A percentile compares a stretch with the other conserved stretches of the same genome.
These are phyloP conservation scores for Eustalomyia histrio DNA, from an alignment of 2,888 invertebrate species.

Conservation along the genomic window DNA sequence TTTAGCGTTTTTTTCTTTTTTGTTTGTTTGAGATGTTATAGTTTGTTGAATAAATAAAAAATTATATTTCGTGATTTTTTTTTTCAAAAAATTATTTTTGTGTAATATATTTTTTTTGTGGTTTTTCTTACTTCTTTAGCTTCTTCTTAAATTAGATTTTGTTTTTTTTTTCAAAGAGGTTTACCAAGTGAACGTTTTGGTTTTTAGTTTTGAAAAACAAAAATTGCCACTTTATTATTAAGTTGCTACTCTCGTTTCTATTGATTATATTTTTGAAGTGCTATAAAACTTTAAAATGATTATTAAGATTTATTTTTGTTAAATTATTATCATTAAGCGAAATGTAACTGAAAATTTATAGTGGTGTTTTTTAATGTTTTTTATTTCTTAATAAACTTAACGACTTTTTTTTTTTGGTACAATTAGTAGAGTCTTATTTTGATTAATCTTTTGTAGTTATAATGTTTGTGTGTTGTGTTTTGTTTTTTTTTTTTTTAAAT, in stretches of 20 bases:
- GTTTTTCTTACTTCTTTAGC: not conserved
- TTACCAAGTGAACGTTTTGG: slow-evolving; percentile 46
- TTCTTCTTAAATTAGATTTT: slow-evolving; percentile 46
- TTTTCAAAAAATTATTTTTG: not conserved
- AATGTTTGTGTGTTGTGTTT: no score
- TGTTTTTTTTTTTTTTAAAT: not conserved
- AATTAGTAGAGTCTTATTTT: not conserved
- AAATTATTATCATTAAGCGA: not conserved
- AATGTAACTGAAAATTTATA: not conserved
- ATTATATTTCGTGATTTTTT: slow-evolving; percentile 5
- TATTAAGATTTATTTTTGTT: not conserved
- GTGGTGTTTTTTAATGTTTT: not conserved
- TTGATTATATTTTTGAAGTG: slow-evolving; percentile 22
- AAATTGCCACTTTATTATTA: slow-evolving; percentile 31
- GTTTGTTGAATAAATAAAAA: not conserved
- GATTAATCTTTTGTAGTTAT: no score
- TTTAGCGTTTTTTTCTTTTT: not conserved
- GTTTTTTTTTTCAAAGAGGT: slow-evolving; percentile 24
- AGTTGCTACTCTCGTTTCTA: slow-evolving; percentile 33
- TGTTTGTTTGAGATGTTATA: not conserved
- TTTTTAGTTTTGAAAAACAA: slow-evolving; percentile 9
- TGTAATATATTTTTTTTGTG: slow-evolving; percentile 20
- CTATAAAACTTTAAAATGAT: slow-evolving; percentile 11
- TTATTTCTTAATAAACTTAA: not conserved
- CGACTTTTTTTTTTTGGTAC: slow-evolving; percentile 14